Evolutionary conservation across 2,113 vertebrate genomes (phyloP), one percentile per base, ranked within the genome.

Genomic region (Rhinoderma darwinii): DNA sequence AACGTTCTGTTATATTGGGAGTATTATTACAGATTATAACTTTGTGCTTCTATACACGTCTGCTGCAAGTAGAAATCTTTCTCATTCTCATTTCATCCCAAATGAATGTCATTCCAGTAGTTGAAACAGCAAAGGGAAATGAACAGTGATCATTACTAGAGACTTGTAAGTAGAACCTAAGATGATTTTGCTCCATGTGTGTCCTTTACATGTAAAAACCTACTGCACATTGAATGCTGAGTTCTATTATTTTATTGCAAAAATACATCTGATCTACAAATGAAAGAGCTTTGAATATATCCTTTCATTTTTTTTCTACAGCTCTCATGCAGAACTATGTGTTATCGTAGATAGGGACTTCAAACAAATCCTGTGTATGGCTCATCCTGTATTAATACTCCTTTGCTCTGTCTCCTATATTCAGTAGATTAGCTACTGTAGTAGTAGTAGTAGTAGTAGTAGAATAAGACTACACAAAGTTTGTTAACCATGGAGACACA

Each of bases 51-150:
- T 37, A 30, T 66, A 82, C 51, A 82, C 17, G 27, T 61, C 37
- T 9, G 78, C 17, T 7, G 17, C 56, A 82, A 82, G 50, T 43
- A 66, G 30, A 63, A 30, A 32, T 27, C 37, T 43, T 72, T 72
- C 68, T 72, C 68, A 15, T 63, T 61, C 22, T 61, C 59, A 82
- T 66, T 82, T 82, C 39, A 63, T 66, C 39, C 37, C 22, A 44
- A 82, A 82, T 66, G 79, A 61, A 82, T 82, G 27, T 82, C 79
- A 66, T 82, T 66, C 39, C 59, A 44, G 56, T 82, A 61, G 56
- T 30, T 18, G 56, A 82, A 43, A 27, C 39, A 82, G 79, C 56
- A 44, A 63, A 41, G 79, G 59, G 79, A 66, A 82, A 82, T 82
- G 35, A 82, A 82, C 56, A 43, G 79, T 25, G 66, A 66, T 81